A percentile compares a stretch with the other conserved stretches of the same genome.
phyloP scores from a whole-genome alignment of 2,888 invertebrate genomes.

The Microctonus aethiopoides region DNA sequence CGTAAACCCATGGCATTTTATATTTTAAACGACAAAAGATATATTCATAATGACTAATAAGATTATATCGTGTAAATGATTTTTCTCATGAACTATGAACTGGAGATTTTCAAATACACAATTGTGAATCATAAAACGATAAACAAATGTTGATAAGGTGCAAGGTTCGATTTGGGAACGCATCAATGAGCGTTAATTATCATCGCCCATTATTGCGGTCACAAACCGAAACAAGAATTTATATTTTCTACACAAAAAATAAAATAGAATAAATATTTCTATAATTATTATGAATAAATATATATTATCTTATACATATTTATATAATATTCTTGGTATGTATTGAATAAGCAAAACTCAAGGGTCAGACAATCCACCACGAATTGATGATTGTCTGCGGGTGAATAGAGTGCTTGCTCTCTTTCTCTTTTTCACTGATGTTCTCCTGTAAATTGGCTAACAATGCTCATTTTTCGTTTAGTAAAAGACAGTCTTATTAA shows the following conservation, averaged over 20 bases:
- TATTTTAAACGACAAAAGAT: neutral
- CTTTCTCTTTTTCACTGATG: constrained; percentile 11
- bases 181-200: constrained; percentile 61
- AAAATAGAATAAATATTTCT: neutral
- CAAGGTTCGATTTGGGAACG: constrained; percentile 56
- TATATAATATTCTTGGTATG: neutral
- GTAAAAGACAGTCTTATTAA: constrained; percentile 46
- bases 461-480: constrained; percentile 43
- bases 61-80: neutral
- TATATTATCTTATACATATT: neutral
- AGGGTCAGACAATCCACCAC: constrained; percentile 8
- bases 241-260: neutral
- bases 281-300: no score
- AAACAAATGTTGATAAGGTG: constrained; percentile 35
- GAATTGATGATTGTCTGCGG: constrained; percentile 15
- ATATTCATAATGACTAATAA: neutral
- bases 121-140: neutral
- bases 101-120: neutral
- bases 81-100: neutral
- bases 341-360: neutral
- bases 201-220: constrained; percentile 68
- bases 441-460: constrained; percentile 48
- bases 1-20: neutral
- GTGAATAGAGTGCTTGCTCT: no score
- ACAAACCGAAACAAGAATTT: constrained; percentile 64